phyloP scores from a whole-genome alignment of 2,888 invertebrate genomes.

The Lathronympha strigana region DNA sequence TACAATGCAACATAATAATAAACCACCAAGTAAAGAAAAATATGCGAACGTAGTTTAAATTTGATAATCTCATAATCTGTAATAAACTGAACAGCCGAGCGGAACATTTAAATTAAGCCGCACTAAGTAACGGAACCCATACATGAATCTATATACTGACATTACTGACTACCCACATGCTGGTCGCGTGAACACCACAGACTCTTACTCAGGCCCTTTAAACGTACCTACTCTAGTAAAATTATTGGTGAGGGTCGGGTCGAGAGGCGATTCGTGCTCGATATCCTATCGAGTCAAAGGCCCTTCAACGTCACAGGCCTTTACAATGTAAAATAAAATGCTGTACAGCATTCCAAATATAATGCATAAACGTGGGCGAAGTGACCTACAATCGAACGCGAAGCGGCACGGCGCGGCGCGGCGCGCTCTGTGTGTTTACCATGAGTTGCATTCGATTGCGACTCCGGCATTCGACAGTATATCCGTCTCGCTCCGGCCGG shows the following conservation, averaged over 20 bases:
- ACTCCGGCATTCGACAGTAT: no score
- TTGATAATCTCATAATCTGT: not conserved
- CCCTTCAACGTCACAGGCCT: constrained; percentile 41
- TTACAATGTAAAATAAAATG: constrained; percentile 1
- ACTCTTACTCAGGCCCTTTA: constrained; percentile 46
- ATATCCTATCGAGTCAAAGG: constrained; percentile 53
- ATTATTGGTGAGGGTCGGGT: constrained; percentile 53
- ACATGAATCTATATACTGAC: not conserved
- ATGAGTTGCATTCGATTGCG: no score
- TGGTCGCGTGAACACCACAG: constrained; percentile 43
- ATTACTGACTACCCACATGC: not conserved
- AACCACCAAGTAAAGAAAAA: not conserved
- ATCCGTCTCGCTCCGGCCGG: no score
- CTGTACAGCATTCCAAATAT: constrained; percentile 3
- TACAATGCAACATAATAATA: no score
- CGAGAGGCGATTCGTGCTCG: constrained; percentile 51
- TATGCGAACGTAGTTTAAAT: not conserved
- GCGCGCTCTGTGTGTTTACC: no score
- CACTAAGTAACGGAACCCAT: not conserved
- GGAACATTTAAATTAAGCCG: not conserved
- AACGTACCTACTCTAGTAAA: constrained; percentile 45
- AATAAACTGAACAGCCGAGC: not conserved
- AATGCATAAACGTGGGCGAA: not conserved
- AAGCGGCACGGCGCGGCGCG: not conserved
- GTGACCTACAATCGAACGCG: not conserved